Percentiles rank a stretch among this genome's conserved stretches.
Conservation (phyloP, 2,888 invertebrate species). For the Disparrhopalites patrizii region DNA sequence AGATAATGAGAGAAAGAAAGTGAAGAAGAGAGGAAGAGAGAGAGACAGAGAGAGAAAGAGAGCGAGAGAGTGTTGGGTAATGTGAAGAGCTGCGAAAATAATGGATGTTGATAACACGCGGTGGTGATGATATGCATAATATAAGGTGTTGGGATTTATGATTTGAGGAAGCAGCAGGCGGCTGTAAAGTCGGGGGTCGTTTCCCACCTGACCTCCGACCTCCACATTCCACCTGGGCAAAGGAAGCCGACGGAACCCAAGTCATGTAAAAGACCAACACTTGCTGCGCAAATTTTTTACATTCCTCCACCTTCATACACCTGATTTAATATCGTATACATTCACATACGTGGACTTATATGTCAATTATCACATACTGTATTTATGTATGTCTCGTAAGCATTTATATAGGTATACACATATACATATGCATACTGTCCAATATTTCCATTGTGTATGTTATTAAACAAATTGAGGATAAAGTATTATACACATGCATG, state of each 20-base stretch:
- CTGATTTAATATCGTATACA: too few relatives aligned
- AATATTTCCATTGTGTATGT: too few relatives aligned
- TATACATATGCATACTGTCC: too few relatives aligned
- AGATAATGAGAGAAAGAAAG: too few relatives aligned
- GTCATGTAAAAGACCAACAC: conserved; percentile 33
- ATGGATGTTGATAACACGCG: conserved; percentile 46
- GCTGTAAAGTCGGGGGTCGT: conserved; percentile 44
- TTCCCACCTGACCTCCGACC: conserved; percentile 41
- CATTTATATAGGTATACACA: too few relatives aligned
- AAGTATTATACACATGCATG: too few relatives aligned
- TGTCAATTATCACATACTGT: too few relatives aligned
- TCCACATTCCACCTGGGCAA: conserved; percentile 43
- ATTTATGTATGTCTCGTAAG: too few relatives aligned
- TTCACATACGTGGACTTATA: too few relatives aligned
- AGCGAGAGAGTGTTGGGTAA: conserved; percentile 1
- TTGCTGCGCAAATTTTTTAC: conserved; percentile 47
- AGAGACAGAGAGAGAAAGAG: neutral
- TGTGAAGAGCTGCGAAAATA: conserved; percentile 42
- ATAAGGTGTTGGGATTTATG: conserved; percentile 47
- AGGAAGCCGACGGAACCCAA: conserved; percentile 39
- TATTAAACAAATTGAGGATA: too few relatives aligned
- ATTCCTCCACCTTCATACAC: too few relatives aligned
- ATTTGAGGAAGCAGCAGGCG: conserved; percentile 43
- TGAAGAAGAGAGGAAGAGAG: neutral
- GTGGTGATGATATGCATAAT: conserved; percentile 47